These are phyloP conservation scores for Regulus satrapa DNA, from an alignment of 2,113 vertebrate genomes.

Conservation along the genomic window DNA sequence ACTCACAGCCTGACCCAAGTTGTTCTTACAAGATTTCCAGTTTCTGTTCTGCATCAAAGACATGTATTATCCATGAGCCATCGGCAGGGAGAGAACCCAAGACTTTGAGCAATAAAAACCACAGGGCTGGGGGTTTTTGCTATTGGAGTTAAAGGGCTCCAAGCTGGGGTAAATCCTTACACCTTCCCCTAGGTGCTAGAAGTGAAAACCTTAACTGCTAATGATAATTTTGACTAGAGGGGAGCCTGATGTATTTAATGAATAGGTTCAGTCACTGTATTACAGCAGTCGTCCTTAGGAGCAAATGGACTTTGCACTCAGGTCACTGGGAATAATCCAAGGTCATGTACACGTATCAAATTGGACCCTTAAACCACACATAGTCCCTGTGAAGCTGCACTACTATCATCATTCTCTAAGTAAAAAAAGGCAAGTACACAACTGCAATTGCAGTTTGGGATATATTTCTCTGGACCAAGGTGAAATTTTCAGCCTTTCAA, in stretches of 20 bases:
- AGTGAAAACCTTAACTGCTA: neutral
- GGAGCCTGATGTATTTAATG: neutral
- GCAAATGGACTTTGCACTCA: neutral
- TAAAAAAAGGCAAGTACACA: neutral
- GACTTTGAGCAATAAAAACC: neutral
- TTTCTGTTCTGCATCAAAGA: slow-evolving; percentile 32
- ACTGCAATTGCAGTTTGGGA: neutral
- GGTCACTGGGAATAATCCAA: neutral
- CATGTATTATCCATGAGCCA: neutral
- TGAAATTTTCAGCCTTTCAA: neutral
- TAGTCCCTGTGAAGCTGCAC: neutral
- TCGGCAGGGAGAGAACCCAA: neutral
- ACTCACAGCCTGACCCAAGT: neutral
- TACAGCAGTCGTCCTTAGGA: neutral
- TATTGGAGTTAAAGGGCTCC: neutral
- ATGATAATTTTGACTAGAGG: neutral
- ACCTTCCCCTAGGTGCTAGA: neutral
- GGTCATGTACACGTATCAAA: neutral
- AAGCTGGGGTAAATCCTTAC: neutral
- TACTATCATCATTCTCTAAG: neutral
- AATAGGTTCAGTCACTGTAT: neutral
- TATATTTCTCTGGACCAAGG: neutral
- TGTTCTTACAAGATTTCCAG: slow-evolving; percentile 12
- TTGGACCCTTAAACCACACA: neutral
- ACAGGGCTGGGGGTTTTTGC: neutral